Evolutionary conservation across 2,888 invertebrate species (phyloP), one percentile per base, ranked within the genome.

Genomic region (Apamea crenata): DNA sequence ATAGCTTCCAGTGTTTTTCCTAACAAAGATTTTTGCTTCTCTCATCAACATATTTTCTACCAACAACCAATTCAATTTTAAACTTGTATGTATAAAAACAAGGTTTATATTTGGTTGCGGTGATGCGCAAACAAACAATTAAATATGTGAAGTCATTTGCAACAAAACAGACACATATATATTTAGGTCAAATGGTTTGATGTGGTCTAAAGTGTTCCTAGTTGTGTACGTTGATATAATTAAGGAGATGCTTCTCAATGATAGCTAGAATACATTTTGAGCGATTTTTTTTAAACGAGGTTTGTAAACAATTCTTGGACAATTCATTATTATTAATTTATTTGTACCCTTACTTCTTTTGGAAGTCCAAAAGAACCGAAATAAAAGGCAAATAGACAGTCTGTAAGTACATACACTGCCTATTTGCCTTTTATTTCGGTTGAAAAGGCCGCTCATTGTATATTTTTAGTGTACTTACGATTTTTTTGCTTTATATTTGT

Each of bases 161-260:
- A 68, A 81, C 78, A 68, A 70, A 76, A 79, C 44, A 78, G 53
- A 65, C 44, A 25, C 74, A 75, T 40, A 70, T 89, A 94, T 93
- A 94, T 93, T 91, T 93, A 90, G 94, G 94, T 94, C 94, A 94
- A 91, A 93, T 89, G 87, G 78, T 88, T 89, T 87, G 80, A 85
- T 86, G 77, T 88, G 85, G 73, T 80, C 21, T 88, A 84, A 89
- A 90, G 87, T 91, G 90, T 92, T 92, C 90, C 91, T 90, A 88
- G 61, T 84, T 84, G 61, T 78, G 44, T 69, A 81, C 85, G 75
- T 84, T 80, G 79, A 78, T 86, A 75, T 84, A 89, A 88, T 92
- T 93, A 94, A 93, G 91, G 89, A 77, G 90, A 90, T 77, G 90
- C 59, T 61, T 18, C 1, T 0, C 36, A 40, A 71, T 68, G n/a